Percentiles rank a stretch among this genome's conserved stretches.
Evolutionary conservation across 2,113 vertebrate species (phyloP).

Genomic region (Hassar affinis): DNA sequence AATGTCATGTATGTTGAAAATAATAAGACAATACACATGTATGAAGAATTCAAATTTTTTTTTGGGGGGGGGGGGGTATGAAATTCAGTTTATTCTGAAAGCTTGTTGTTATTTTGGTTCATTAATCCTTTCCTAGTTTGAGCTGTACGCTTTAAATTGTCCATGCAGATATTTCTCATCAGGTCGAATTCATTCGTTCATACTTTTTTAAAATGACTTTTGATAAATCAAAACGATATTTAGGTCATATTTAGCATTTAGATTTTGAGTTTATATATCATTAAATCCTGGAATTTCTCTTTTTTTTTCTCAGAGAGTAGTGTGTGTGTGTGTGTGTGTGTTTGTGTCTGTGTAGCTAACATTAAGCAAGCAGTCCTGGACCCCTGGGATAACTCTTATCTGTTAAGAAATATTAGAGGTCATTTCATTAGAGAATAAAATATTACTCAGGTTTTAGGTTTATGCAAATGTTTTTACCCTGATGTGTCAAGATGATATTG

Average conservation of each 20-base stretch:
- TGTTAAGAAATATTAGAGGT: background rate
- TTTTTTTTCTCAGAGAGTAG: background rate
- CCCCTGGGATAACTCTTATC: background rate
- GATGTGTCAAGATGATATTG: background rate
- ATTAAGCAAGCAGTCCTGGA: background rate
- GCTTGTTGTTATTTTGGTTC: background rate
- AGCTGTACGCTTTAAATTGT: background rate
- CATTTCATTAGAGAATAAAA: slow-evolving; percentile 22
- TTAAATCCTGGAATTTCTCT: background rate
- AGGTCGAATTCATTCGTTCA: background rate
- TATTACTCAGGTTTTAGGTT: slow-evolving; percentile 43
- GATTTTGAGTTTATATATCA: background rate
- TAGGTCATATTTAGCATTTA: background rate
- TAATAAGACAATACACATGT: background rate
- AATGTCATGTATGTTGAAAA: background rate
- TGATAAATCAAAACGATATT: background rate
- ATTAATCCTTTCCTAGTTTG: background rate
- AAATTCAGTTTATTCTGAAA: background rate
- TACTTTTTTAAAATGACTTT: background rate
- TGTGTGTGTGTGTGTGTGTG: no score
- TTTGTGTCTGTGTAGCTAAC: background rate
- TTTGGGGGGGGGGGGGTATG: background rate
- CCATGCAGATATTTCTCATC: background rate
- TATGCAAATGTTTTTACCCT: background rate
- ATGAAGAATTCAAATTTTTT: background rate